Conservation (phyloP, 2,888 invertebrate genomes). For the Drosophila anomalata region DNA sequence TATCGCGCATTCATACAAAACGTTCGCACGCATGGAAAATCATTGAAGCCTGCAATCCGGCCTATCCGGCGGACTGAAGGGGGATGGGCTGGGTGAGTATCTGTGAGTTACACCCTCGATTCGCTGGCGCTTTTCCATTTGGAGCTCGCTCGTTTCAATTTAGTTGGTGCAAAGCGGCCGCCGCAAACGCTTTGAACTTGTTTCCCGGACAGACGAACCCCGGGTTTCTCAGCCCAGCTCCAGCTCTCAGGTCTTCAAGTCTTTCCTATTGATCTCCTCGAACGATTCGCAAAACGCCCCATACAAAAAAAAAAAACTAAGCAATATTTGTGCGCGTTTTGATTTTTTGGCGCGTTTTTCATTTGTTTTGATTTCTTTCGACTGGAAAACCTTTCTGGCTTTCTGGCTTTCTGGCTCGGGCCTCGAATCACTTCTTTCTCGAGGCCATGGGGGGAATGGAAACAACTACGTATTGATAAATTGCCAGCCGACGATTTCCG, state of each 20-base stretch:
- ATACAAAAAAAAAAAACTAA: slow-evolving; percentile 34
- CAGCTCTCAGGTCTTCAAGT: slow-evolving; percentile 27
- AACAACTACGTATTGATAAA: slow-evolving; percentile 81
- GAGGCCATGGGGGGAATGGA: slow-evolving; percentile 31
- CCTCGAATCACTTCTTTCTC: slow-evolving; percentile 17
- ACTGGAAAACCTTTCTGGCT: slow-evolving; percentile 31
- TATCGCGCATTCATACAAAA: slow-evolving; percentile 49
- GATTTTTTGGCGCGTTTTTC: slow-evolving; percentile 76
- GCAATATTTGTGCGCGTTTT: slow-evolving; percentile 70
- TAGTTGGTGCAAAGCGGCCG: slow-evolving; percentile 77
- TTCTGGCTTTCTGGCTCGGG: slow-evolving; percentile 13
- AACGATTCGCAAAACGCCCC: slow-evolving; percentile 52
- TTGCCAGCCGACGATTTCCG: slow-evolving; percentile 82
- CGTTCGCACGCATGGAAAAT: slow-evolving; percentile 75
- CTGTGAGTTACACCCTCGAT: slow-evolving; percentile 52
- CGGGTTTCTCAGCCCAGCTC: neutral
- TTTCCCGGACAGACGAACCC: slow-evolving; percentile 48
- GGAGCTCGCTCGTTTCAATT: slow-evolving; percentile 74
- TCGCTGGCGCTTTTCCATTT: slow-evolving; percentile 68
- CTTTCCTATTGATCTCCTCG: slow-evolving; percentile 66
- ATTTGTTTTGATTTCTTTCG: slow-evolving; percentile 57
- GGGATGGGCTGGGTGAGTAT: slow-evolving; percentile 16
- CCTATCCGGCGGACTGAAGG: slow-evolving; percentile 8
- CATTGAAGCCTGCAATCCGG: slow-evolving; percentile 64
- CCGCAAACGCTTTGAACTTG: slow-evolving; percentile 81